Percentiles rank a stretch among this genome's conserved stretches.
Conservation (phyloP, 2,797 vertebrate species). For the Falco novaeseelandiae region DNA sequence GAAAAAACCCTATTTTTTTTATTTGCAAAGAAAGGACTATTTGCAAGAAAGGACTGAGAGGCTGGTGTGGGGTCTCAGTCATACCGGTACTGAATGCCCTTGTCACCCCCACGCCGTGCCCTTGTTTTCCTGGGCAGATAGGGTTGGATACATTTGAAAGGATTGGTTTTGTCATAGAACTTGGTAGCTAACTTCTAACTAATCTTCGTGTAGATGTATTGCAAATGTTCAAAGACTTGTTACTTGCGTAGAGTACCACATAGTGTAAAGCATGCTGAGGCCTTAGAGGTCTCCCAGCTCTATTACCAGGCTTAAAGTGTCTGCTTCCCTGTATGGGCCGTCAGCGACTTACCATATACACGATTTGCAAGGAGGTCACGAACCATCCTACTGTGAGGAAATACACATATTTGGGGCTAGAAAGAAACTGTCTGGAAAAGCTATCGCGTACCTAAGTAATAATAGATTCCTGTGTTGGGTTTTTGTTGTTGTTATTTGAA, state of each 20-base stretch:
- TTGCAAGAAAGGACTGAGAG: not conserved
- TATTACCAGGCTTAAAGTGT: not conserved
- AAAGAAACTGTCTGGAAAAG: constrained; percentile 40
- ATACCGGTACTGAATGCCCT: not conserved
- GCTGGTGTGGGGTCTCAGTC: not conserved
- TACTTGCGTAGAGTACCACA: not conserved
- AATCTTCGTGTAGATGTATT: not conserved
- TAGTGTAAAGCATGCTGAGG: not conserved
- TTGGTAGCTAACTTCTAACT: not conserved
- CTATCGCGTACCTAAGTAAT: not conserved
- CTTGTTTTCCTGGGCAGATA: not conserved
- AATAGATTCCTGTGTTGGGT: not conserved
- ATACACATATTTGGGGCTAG: not conserved
- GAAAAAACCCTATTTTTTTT: too few species aligned
- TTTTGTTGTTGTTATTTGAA: not conserved
- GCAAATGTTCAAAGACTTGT: not conserved
- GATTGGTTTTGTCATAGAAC: not conserved
- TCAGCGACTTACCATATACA: not conserved
- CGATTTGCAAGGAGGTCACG: not conserved
- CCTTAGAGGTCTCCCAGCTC: not conserved
- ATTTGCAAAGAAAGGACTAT: too few species aligned
- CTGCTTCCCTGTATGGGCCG: not conserved
- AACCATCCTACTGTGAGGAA: not conserved
- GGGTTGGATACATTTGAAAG: not conserved
- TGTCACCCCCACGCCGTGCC: rapidly evolving